These are phyloP conservation scores for Caranx ignobilis DNA, from an alignment of 2,113 vertebrate genomes.

Conservation along the genomic window DNA sequence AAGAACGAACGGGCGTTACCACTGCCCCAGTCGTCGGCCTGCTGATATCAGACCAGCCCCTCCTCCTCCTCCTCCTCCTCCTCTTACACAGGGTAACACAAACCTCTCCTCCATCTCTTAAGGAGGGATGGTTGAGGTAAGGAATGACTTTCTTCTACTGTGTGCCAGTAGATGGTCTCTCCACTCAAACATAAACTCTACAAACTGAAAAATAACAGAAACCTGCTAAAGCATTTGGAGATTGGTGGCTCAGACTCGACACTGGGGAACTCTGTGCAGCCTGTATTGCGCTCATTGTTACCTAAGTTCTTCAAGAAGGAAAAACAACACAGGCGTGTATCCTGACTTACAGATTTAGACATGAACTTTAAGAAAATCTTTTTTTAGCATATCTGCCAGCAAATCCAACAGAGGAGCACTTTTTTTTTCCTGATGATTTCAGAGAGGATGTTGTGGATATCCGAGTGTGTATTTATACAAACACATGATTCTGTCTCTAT, in stretches of 20 bases:
- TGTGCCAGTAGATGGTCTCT: conserved; percentile 88
- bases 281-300: conserved; percentile 64
- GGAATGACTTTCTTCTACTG: conserved; percentile 87
- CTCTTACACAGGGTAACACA: conserved; percentile 74
- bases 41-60: conserved; percentile 87
- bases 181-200: conserved; percentile 63
- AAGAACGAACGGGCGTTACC: conserved; percentile 95
- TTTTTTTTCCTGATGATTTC: conserved; percentile 77
- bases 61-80: conserved; percentile 64
- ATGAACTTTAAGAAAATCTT: conserved; percentile 53
- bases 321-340: conserved; percentile 59
- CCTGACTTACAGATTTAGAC: conserved; percentile 66
- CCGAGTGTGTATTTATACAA: conserved; percentile 76
- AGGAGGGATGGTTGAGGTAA: conserved; percentile 54
- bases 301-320: conserved; percentile 61
- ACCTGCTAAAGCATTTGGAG: conserved; percentile 86
- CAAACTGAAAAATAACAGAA: conserved; percentile 61
- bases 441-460: conserved; percentile 70
- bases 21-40: conserved; percentile 98
- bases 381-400: conserved; percentile 87
- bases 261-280: conserved; percentile 69
- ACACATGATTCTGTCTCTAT: conserved; percentile 68
- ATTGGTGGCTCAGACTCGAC: conserved; percentile 70
- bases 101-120: conserved; percentile 64
- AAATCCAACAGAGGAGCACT: conserved; percentile 89